Base-by-base conservation (phyloP, 2,888 invertebrate genomes). In the Drosophila longiperda region DNA sequence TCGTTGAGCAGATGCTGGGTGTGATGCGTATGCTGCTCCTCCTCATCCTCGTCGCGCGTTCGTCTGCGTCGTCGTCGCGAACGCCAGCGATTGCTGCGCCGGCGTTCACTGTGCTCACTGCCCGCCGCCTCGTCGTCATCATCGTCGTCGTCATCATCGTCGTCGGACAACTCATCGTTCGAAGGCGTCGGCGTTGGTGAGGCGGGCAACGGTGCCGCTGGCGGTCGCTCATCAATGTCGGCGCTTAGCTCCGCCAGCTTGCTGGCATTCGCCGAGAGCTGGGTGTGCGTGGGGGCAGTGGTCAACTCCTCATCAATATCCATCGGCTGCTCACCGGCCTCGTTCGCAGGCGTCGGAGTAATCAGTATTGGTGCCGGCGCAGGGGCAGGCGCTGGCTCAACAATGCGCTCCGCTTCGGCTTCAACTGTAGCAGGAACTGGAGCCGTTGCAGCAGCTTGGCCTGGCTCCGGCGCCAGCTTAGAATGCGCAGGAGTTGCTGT, bases 271-370 rank as follows among this genome's bases (percentile, higher is more conserved):
- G 78, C 78, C 20, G 90, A 89, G 2, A 91, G 60, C 15, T 83
- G 90, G 0, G 85, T 90, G 23, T 87, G 88, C 8, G 90, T 91
- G 1, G 85, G 91, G 12, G 89, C 92, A 8, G 90, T 90, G 1
- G 92, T 92, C 17, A 91, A 78, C 63, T 91, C 91, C 60, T 91
- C 91, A 64, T 91, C 91, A 45, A 91, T 91, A 50, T 91, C 91
- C 91, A 91, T 91, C 1, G 91, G 91, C 54, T 89, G 84, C 57
- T 91, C 91, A 4, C 91, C 91, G 9, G 91, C 79, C 60, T 89
- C 90, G 15, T 36, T 34, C 1, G 68, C 57, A 1, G 33, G 29
- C 9, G 48, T 11, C 26, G 38, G 38, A 9, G 49, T 38, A 11
- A 66, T 20, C 15, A 57, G n/a, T 26, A 33, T 33, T 12, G 52